Percentiles rank a stretch among this genome's conserved stretches.
phyloP scores from a whole-genome alignment of 2,888 invertebrate genomes.

The Beris morrisii region DNA sequence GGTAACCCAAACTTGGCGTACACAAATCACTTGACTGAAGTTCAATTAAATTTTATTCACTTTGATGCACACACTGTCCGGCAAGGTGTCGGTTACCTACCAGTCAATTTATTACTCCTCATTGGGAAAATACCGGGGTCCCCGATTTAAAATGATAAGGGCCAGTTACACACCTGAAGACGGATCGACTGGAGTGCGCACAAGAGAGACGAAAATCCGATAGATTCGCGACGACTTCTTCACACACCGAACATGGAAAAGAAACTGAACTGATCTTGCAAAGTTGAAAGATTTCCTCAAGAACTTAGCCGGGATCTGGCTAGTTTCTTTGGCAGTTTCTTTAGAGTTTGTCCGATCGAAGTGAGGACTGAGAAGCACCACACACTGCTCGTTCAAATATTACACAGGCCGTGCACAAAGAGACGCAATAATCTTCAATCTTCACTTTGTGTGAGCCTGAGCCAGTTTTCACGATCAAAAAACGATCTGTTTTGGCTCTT shows the following conservation, averaged over 20 bases:
- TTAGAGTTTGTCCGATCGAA: too few species aligned
- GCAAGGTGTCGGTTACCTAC: slow-evolving; percentile 23
- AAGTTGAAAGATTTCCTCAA: slow-evolving; percentile 19
- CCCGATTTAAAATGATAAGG: slow-evolving; percentile 15
- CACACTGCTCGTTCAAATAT: too few species aligned
- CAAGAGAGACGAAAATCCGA: neutral
- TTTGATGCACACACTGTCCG: slow-evolving; percentile 18
- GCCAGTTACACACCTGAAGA: neutral
- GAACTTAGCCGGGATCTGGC: neutral
- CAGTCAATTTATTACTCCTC: slow-evolving; percentile 19
- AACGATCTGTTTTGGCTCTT: slow-evolving; percentile 19
- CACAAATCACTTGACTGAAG: slow-evolving; percentile 28
- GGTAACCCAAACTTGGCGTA: slow-evolving; percentile 24
- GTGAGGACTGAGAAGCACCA: too few species aligned
- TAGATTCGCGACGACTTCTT: slow-evolving; percentile 15
- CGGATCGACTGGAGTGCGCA: neutral
- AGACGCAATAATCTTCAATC: neutral
- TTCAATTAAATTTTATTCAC: slow-evolving; percentile 24
- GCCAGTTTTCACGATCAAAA: slow-evolving; percentile 22
- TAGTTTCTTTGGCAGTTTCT: too few species aligned
- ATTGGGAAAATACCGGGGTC: neutral
- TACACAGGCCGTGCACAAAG: too few species aligned
- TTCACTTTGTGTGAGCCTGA: slow-evolving; percentile 17
- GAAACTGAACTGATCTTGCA: slow-evolving; percentile 18
- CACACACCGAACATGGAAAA: slow-evolving; percentile 19